These are phyloP conservation scores for Trachemys scripta DNA, from an alignment of 2,113 vertebrate species.

Conservation along the genomic window DNA sequence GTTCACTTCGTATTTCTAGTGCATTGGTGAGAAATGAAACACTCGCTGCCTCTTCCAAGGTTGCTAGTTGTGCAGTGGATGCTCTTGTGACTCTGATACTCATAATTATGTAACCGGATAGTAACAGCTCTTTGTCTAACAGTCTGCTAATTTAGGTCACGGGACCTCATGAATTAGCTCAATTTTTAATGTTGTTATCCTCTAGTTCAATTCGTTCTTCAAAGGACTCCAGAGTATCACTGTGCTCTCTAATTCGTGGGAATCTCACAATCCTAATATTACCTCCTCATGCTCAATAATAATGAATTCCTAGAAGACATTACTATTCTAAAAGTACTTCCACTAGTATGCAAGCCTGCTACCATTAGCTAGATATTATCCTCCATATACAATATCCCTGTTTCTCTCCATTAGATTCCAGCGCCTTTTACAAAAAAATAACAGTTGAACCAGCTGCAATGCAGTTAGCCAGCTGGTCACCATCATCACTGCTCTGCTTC, in stretches of 20 bases:
- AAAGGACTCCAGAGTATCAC: not conserved
- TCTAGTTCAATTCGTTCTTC: not conserved
- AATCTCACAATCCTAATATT: not conserved
- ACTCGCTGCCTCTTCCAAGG: not conserved
- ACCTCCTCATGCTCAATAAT: not conserved
- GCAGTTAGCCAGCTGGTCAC: not conserved
- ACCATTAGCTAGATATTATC: not conserved
- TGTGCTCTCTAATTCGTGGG: not conserved
- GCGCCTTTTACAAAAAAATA: not conserved
- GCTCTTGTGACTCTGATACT: fast-evolving
- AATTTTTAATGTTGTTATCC: not conserved
- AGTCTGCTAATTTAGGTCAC: not conserved
- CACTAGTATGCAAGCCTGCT: not conserved
- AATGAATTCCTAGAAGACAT: not conserved
- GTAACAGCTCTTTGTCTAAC: not conserved
- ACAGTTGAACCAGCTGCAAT: not conserved
- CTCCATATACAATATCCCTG: not conserved
- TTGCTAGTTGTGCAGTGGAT: not conserved
- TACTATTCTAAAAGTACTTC: not conserved
- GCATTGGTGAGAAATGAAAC: not conserved
- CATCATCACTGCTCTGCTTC: not conserved
- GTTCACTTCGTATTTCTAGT: not conserved
- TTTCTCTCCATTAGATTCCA: not conserved
- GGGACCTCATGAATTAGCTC: not conserved
- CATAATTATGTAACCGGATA: not conserved